These are phyloP conservation scores for Sorex araneus DNA, from an alignment of 2,113 vertebrate genomes.

Conservation along the genomic window DNA sequence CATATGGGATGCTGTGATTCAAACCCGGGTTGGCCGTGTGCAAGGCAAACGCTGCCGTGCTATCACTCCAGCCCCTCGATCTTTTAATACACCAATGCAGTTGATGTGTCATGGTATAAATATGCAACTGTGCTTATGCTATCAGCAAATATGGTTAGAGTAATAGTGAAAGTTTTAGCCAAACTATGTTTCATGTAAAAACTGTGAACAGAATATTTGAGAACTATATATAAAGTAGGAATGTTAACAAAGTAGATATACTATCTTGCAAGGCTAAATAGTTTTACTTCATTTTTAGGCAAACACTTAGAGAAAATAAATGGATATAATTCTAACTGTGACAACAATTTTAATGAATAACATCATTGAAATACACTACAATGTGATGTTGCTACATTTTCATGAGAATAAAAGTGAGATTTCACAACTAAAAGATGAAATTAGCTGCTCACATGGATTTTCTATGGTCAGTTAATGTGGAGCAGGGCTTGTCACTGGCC, in stretches of 20 bases:
- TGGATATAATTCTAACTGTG: neutral
- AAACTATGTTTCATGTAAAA: neutral
- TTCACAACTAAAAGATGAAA: neutral
- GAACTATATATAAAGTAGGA: conserved; percentile 4
- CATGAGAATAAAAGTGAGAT: neutral
- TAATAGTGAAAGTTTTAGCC: neutral
- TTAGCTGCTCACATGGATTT: conserved; percentile 57
- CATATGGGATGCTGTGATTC: too few species aligned
- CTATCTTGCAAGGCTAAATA: neutral
- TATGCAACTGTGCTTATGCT: neutral
- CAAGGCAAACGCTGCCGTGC: too few species aligned
- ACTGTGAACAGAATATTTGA: neutral
- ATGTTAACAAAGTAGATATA: conserved; percentile 54
- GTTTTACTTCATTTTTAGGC: too few species aligned
- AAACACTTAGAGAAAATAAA: neutral
- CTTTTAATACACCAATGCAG: neutral
- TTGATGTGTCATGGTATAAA: neutral
- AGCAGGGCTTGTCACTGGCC: neutral
- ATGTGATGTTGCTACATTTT: conserved; percentile 18
- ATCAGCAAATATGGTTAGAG: neutral
- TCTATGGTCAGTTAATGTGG: conserved; percentile 25
- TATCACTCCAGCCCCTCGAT: too few species aligned
- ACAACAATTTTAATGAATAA: neutral
- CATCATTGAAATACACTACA: conserved; percentile 23
- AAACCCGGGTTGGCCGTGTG: too few species aligned